Evolutionary conservation across 2,113 vertebrate species (phyloP), one percentile per base, ranked within the genome.

Genomic region (Puntigrus tetrazona): DNA sequence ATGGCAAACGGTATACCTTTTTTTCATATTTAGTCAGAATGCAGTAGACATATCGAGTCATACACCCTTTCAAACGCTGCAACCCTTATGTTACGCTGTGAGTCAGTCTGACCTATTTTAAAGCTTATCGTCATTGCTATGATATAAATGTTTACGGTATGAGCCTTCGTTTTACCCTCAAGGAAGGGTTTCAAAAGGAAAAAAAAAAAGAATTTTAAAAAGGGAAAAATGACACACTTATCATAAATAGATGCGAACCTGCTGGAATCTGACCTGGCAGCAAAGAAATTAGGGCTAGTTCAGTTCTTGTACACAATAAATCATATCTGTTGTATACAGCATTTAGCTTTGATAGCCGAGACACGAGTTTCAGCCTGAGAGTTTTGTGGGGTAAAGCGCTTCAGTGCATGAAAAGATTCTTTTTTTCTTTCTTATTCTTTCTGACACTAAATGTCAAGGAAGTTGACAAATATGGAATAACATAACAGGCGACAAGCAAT

Each of bases 91-190:
- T 29, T 72, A 41, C 43, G n/a, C 11, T 75, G 14, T 50, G 45
- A 50, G 73, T 75, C 27, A 75, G 25, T 50, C 16, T 75, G 43
- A 75, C 73, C 45, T 75, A 50, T 75, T 31, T 75, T 75, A 29
- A 16, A 75, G 73, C 43, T 75, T 75, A 75, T 50, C 69, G 14
- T 43, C 45, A 50, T 45, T 47, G 45, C 73, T 50, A 31, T 75
- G 43, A 31, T 31, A 75, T 31, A 47, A 31, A 20, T 31, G 27
- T 50, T 29, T 47, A 45, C 73, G 29, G 27, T 5, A 75, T 50
- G 27, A 29, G 45, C 73, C 45, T 75, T 75, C n/a, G 25, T 63
- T 20, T 22, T 63, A 45, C 45, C 25, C 36, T 79, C n/a, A 61
- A 78, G 34, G 34, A 61, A 75, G 14, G 9, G 16, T 75, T 63